Conservation (phyloP, 2,888 invertebrate genomes). For the Norana najaformis region DNA sequence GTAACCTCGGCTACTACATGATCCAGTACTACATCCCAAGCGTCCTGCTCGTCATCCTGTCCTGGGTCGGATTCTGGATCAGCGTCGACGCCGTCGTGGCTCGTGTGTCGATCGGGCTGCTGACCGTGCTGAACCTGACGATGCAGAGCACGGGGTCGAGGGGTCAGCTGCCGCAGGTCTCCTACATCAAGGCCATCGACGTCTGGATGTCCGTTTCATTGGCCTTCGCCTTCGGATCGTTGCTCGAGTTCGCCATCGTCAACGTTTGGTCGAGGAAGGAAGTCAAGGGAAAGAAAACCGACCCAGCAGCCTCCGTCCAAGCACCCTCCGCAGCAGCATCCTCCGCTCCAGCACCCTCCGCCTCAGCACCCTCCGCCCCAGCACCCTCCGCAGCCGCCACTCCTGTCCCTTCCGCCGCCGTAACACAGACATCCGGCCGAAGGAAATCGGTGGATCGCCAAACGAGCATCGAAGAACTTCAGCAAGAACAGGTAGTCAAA, state of each 20-base stretch:
- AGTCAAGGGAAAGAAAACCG: slow-evolving; percentile 28
- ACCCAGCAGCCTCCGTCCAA: neutral
- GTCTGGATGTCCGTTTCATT: slow-evolving; percentile 50
- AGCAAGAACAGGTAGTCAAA: neutral
- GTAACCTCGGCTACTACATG: slow-evolving; percentile 45
- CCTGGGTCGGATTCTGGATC: slow-evolving; percentile 96
- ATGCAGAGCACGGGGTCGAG: slow-evolving; percentile 91
- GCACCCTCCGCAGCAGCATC: neutral
- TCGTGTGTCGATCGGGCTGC: slow-evolving; percentile 82
- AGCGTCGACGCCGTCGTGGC: slow-evolving; percentile 83
- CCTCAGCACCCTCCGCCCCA: neutral
- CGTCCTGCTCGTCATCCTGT: slow-evolving; percentile 79
- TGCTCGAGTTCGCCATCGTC: slow-evolving; percentile 49
- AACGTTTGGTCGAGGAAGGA: slow-evolving; percentile 48
- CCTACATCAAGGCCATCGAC: slow-evolving; percentile 86
- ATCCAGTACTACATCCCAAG: slow-evolving; percentile 47
- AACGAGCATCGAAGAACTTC: neutral
- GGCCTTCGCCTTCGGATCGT: slow-evolving; percentile 48
- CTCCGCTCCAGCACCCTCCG: neutral
- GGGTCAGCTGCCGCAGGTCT: slow-evolving; percentile 84
- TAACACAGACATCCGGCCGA: neutral
- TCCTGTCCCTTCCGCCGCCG: neutral
- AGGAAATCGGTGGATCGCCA: neutral
- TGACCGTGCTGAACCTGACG: slow-evolving; percentile 74
- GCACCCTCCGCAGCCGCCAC: neutral